phyloP scores from a whole-genome alignment of 2,888 invertebrate genomes.

The Halictus quadricinctus region DNA sequence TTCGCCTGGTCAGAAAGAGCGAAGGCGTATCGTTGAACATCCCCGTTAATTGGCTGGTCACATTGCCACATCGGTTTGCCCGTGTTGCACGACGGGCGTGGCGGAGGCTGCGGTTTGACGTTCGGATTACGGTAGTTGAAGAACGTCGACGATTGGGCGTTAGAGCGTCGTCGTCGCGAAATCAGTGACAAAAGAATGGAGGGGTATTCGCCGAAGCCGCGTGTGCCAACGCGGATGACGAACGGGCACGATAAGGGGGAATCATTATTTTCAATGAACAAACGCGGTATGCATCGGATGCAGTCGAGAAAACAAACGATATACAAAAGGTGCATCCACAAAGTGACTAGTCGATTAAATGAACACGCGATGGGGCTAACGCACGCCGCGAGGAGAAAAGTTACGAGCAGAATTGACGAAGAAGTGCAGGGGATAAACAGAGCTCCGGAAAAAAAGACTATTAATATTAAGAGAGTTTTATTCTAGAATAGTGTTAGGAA shows the following conservation, averaged over 20 bases:
- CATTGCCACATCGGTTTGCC: slow-evolving; percentile 65
- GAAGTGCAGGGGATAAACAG: not conserved
- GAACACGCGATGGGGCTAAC: slow-evolving; percentile 19
- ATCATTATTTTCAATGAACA: not conserved
- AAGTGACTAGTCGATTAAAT: slow-evolving; percentile 78
- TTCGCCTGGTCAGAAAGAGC: slow-evolving; percentile 80
- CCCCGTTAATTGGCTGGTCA: slow-evolving; percentile 78
- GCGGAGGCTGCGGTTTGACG: slow-evolving; percentile 16
- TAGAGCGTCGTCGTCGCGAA: not conserved
- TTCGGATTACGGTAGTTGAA: not conserved
- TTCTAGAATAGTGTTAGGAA: slow-evolving; percentile 14
- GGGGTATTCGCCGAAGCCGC: slow-evolving; percentile 4
- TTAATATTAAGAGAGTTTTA: not conserved
- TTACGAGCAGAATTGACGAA: not conserved
- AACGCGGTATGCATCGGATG: slow-evolving; percentile 12
- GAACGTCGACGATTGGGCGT: slow-evolving; percentile 10
- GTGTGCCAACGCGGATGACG: not conserved
- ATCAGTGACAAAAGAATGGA: not conserved
- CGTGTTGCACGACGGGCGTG: slow-evolving; percentile 52
- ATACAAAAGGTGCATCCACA: slow-evolving; percentile 54
- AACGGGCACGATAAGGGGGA: slow-evolving; percentile 34
- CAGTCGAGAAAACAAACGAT: slow-evolving; percentile 15
- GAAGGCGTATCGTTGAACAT: slow-evolving; percentile 79
- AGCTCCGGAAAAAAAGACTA: not conserved
- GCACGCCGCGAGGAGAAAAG: not conserved